Evolutionary conservation across 2,888 invertebrate species (phyloP), one percentile per base, ranked within the genome.

Genomic region (Teleogryllus oceanicus): DNA sequence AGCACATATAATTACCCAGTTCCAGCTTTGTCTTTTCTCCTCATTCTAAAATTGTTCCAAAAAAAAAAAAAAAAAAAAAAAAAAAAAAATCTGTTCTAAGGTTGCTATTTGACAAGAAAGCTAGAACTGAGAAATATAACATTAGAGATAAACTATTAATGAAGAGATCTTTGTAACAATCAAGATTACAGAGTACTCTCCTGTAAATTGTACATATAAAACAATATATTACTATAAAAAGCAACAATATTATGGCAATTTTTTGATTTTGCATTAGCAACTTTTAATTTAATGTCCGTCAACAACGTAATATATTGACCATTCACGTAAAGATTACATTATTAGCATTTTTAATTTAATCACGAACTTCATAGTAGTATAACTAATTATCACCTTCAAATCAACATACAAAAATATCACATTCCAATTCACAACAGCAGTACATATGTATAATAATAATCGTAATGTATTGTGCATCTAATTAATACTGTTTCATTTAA

Each of bases 391-490:
- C 62, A 62, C n/a, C n/a, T 13, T 62, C 62, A 62, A 62, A 62
- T 62, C n/a, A 62, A 62, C 62, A 62, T 62, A 62, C 62, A 62
- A 62, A 62, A 62, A 62, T 62, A 62, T 62, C 62, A 62, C 62
- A 62, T 62, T 62, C 62, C 62, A 13, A 62, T 62, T 62, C 62
- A 62, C 62, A 62, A 62, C 62, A 62, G n/a, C 62, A 62, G n/a
- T 62, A 62, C 62, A 62, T 18, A 62, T 62, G 4, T 13, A 62
- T 62, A n/a, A n/a, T 62, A 62, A 37, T 37, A 37, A 37, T 62
- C 11, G n/a, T n/a, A 62, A n/a, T 18, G n/a, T 62, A 18, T 18
- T 62, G 62, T 62, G 62, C 62, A 18, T 62, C n/a, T 62, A 62
- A 62, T 62, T 62, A 62, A 62, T 62, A 62, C 62, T 62, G 62